These are phyloP conservation scores for Actinia equina DNA, from an alignment of 64 coral and sea anemone genomes.

Conservation along the genomic window DNA sequence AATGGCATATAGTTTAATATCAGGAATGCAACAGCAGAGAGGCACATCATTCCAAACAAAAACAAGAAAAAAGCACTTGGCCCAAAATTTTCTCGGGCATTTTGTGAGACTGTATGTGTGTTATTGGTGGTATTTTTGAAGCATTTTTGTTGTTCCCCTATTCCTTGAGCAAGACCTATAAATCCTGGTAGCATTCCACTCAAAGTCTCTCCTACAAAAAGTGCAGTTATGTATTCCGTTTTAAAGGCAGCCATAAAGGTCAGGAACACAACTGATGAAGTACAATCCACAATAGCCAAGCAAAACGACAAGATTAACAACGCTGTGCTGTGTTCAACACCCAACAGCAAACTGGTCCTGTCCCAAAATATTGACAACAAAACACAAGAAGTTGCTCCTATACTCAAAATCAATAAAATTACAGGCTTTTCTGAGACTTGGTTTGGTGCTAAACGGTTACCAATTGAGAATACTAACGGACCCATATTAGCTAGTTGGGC, in stretches of 20 bases:
- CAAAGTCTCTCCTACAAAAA: constrained; percentile 86
- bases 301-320: constrained; percentile 76
- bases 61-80: constrained; percentile 83
- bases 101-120: not conserved
- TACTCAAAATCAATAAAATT: constrained; percentile 47
- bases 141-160: constrained; percentile 11
- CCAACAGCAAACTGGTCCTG: constrained; percentile 45
- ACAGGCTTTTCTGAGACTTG: constrained; percentile 63
- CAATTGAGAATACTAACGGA: constrained; percentile 50
- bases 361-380: constrained; percentile 74
- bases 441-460: constrained; percentile 53
- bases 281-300: constrained; percentile 92
- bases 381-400: constrained; percentile 69
- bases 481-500: constrained; percentile 79
- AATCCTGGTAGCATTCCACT: constrained; percentile 85
- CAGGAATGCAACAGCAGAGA: constrained; percentile 70
- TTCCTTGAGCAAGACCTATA: constrained; percentile 84
- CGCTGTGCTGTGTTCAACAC: constrained; percentile 67
- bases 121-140: constrained; percentile 2
- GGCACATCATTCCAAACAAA: constrained; percentile 76
- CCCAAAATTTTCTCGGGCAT: constrained; percentile 42
- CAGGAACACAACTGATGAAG: constrained; percentile 91
- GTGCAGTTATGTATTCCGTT: constrained; percentile 64
- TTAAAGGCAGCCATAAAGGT: constrained; percentile 84
- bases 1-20: constrained; percentile 82